phyloP scores from a whole-genome alignment of 1,140 invertebrate species.

The Pseudachorutes palmiensis region DNA sequence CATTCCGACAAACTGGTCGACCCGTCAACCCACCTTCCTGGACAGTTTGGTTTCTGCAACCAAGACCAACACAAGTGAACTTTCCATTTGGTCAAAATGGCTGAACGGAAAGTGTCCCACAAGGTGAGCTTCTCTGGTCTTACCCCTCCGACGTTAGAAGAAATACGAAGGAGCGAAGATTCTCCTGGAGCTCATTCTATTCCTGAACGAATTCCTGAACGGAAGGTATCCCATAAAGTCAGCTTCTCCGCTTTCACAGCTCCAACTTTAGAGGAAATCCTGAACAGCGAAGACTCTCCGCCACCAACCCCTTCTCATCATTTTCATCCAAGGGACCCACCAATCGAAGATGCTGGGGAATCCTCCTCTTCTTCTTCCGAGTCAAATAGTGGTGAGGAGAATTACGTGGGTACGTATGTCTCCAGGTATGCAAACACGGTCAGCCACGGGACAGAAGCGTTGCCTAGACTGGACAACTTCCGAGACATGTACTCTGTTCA shows the following conservation, averaged over 20 bases:
- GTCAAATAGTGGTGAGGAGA: neutral
- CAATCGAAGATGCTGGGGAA: neutral
- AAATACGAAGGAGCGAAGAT: neutral
- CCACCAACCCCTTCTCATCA: no score
- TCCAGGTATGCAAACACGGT: slow-evolving; percentile 47
- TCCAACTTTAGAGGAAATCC: neutral
- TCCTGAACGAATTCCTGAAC: neutral
- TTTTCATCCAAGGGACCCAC: no score
- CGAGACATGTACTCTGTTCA: slow-evolving; percentile 47
- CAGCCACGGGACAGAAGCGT: slow-evolving; percentile 48
- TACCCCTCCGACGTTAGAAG: neutral
- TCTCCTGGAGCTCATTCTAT: no score
- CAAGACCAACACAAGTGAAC: no score
- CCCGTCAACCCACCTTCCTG: no score
- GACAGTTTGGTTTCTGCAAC: no score
- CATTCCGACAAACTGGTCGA: no score
- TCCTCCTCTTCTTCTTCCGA: neutral
- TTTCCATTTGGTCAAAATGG: no score
- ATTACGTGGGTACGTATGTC: slow-evolving; percentile 39
- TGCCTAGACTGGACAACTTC: slow-evolving; percentile 51
- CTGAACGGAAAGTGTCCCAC: neutral
- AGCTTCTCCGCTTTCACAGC: neutral
- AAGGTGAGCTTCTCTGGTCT: neutral
- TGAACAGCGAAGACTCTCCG: neutral
- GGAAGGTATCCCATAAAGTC: neutral